Evolutionary conservation across 2,888 invertebrate genomes (phyloP).

Genomic region (Ophraella communa): DNA sequence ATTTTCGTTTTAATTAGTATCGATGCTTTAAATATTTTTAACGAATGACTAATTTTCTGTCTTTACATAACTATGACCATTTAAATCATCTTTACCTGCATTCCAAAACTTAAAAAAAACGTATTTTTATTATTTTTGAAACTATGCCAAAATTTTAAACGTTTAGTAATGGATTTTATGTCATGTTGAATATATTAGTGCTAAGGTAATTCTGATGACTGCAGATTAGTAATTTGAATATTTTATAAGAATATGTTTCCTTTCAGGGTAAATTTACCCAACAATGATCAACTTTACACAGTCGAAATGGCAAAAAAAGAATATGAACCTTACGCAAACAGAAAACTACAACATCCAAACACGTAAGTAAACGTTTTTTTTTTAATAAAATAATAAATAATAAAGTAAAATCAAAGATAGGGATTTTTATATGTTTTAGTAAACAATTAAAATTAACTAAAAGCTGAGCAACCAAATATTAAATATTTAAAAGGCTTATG

Average conservation of each 20-base stretch:
- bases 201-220: background rate
- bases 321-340: slow-evolving; percentile 46
- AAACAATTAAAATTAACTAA: too few relatives aligned
- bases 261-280: slow-evolving; percentile 39
- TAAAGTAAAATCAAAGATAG: too few relatives aligned
- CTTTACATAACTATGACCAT: too few relatives aligned
- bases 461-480: too few relatives aligned
- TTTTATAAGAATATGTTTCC: background rate
- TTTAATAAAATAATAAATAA: too few relatives aligned
- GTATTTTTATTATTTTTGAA: background rate
- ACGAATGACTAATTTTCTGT: too few relatives aligned
- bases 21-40: too few relatives aligned
- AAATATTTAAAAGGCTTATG: too few relatives aligned
- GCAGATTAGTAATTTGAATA: background rate
- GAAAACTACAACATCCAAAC: slow-evolving; percentile 45
- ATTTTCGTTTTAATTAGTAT: too few relatives aligned
- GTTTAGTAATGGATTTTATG: background rate
- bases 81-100: too few relatives aligned
- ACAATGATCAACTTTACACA: slow-evolving; percentile 41
- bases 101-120: too few relatives aligned
- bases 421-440: too few relatives aligned
- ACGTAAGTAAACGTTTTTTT: slow-evolving; percentile 41
- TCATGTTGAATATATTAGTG: background rate
- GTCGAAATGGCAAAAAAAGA: slow-evolving; percentile 41
- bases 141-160: background rate